Conservation (phyloP, 2,888 invertebrate genomes). For the Neria commutata region DNA sequence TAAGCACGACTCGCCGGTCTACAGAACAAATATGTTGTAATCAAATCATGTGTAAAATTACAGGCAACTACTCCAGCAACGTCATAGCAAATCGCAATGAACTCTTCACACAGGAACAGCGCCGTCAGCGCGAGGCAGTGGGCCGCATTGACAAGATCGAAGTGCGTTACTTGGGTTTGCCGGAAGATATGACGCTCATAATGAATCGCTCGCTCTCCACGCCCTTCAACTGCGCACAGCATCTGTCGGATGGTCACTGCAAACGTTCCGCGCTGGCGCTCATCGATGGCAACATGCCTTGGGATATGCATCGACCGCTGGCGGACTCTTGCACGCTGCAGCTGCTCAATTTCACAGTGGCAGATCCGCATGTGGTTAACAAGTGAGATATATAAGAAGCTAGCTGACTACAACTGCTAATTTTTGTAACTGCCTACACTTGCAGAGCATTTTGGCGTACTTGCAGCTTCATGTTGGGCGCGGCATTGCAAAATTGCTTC, state of each 20-base stretch:
- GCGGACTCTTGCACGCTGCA: constrained; percentile 68
- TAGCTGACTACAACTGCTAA: not conserved
- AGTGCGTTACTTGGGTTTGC: constrained; percentile 77
- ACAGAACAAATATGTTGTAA: too few species aligned
- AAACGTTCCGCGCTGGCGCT: constrained; percentile 79
- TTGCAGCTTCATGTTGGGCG: constrained; percentile 88
- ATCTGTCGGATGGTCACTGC: constrained; percentile 75
- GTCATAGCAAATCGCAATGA: constrained; percentile 68
- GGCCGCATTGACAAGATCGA: constrained; percentile 92
- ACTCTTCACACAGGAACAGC: constrained; percentile 79
- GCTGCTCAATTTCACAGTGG: constrained; percentile 64
- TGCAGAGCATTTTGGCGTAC: constrained; percentile 87
- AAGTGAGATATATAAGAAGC: constrained; percentile 44
- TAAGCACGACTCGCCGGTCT: too few species aligned
- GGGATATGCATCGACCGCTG: constrained; percentile 94
- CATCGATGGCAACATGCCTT: constrained; percentile 76
- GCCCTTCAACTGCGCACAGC: constrained; percentile 89
- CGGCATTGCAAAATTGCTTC: constrained; percentile 77
- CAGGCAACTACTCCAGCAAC: constrained; percentile 50
- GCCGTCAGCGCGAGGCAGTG: constrained; percentile 73
- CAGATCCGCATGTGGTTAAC: constrained; percentile 59
- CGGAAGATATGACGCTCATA: constrained; percentile 74
- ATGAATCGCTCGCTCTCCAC: constrained; percentile 95
- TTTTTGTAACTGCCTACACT: too few species aligned
- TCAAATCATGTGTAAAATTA: too few species aligned